Evolutionary conservation across 2,888 invertebrate genomes (phyloP).

Genomic region (Drosophila anomalipes): DNA sequence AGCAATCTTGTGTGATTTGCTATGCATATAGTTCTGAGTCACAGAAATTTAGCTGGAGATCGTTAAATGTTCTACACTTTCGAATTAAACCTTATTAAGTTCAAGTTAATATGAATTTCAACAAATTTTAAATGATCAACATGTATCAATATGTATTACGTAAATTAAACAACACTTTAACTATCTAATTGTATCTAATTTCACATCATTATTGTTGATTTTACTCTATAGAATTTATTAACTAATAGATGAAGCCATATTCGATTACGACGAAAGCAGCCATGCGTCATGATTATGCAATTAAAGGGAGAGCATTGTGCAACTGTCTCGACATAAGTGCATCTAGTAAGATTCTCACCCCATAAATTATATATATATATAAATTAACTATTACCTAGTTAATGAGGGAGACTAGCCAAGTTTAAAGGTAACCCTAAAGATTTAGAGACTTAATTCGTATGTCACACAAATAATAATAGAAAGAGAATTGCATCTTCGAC

Average conservation of each 20-base stretch:
- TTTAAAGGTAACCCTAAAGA: not conserved
- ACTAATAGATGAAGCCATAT: conserved; percentile 6
- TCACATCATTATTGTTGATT: conserved; percentile 1
- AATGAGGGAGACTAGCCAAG: not conserved
- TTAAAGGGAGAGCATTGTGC: not conserved
- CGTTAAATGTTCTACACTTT: not conserved
- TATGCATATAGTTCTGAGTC: conserved; percentile 25
- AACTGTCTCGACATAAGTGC: not conserved
- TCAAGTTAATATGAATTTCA: not conserved
- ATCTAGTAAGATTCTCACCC: not conserved
- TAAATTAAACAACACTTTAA: not conserved
- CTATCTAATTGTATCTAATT: not conserved
- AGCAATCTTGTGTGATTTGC: conserved; percentile 34
- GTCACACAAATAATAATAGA: not conserved
- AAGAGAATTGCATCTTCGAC: conserved; percentile 5
- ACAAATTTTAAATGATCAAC: not conserved
- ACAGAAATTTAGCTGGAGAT: not conserved
- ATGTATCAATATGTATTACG: not conserved
- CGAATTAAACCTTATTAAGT: not conserved
- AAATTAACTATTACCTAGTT: not conserved
- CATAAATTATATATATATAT: not conserved
- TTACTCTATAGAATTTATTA: not conserved
- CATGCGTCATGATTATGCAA: not conserved
- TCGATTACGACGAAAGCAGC: not conserved
- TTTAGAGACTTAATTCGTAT: not conserved